Base-by-base conservation (phyloP, 2,113 vertebrate species). In the Cinclus cinclus region DNA sequence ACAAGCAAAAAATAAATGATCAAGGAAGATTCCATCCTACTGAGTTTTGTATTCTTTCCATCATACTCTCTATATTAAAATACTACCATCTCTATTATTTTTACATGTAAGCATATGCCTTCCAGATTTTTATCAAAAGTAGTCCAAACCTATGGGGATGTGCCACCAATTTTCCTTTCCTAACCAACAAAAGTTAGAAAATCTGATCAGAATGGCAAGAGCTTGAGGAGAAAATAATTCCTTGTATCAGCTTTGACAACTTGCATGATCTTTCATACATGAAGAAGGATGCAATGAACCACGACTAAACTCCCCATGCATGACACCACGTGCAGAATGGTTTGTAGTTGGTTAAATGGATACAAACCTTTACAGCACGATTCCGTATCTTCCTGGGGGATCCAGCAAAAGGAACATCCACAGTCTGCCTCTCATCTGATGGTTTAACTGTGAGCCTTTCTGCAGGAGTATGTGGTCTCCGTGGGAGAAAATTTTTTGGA, bases 361-460 rank as follows among this genome's bases (percentile, higher is more conserved):
- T 33, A 70, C 96, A 96, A 97, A 99, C 99, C 99, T 99, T 99
- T n/a, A 98, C 91, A 68, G 98, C 47, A 6, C 98, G 98, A 85
- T 97, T 98, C 87, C 94, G 97, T 6, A 97, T 94, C 94, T 98
- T 99, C 87, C 98, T 98, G 24, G 99, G 99, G 19, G 99, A 99
- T 24, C 96, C 97, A 33, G 98, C 96, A n/a, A 98, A 97, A 9
- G 98, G 98, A 96, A 98, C 95, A 8, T 99, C 99, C 73, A 97
- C 92, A 2, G 92, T 91, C 35, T 96, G 94, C 33, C 98, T 96
- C 86, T 99, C 98, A 7, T 99, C 98, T 27, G 98, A 95, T 1
- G 99, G 99, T 88, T 98, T 98, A 67, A 99, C 98, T 3, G 98
- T 99, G 93, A 99, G 98, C 94, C 99, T 98, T 87, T 99, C 99